phyloP scores from a whole-genome alignment of 2,888 invertebrate genomes.

The Baccha elongata region DNA sequence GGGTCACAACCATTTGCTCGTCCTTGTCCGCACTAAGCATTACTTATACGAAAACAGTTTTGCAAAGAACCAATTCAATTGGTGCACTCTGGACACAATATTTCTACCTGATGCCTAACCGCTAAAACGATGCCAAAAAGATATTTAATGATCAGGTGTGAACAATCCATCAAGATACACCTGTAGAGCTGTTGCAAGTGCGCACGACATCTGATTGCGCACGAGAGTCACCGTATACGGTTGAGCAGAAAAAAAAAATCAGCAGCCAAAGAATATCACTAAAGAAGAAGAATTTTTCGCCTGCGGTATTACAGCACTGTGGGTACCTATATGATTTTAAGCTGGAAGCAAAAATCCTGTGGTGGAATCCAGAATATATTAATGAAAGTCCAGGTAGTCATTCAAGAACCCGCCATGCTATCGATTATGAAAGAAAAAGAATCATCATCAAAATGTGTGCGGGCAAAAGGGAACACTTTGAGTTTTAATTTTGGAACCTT shows the following conservation, averaged over 20 bases:
- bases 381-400: constrained; percentile 63
- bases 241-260: constrained; percentile 5
- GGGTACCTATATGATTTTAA: constrained; percentile 6
- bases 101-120: constrained; percentile 45
- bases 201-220: constrained; percentile 70
- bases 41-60: constrained; percentile 43
- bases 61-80: constrained; percentile 38
- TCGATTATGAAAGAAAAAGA: constrained; percentile 14
- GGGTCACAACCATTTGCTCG: constrained; percentile 54
- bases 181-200: constrained; percentile 65
- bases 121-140: constrained; percentile 69
- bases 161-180: constrained; percentile 73
- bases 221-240: constrained; percentile 56
- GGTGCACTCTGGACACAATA: not conserved
- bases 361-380: constrained; percentile 56
- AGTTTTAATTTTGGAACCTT: constrained; percentile 54
- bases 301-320: constrained; percentile 11
- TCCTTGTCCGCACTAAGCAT: constrained; percentile 35
- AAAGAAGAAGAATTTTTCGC: constrained; percentile 18
- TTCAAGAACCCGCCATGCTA: not conserved
- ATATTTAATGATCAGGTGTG: constrained; percentile 73
- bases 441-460: constrained; percentile 22
- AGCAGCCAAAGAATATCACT: constrained; percentile 12
- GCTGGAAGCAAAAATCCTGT: constrained; percentile 41
- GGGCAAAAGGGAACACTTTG: constrained; percentile 30